Evolutionary conservation across 2,888 invertebrate species (phyloP).

Genomic region (Sthenelais limicola): DNA sequence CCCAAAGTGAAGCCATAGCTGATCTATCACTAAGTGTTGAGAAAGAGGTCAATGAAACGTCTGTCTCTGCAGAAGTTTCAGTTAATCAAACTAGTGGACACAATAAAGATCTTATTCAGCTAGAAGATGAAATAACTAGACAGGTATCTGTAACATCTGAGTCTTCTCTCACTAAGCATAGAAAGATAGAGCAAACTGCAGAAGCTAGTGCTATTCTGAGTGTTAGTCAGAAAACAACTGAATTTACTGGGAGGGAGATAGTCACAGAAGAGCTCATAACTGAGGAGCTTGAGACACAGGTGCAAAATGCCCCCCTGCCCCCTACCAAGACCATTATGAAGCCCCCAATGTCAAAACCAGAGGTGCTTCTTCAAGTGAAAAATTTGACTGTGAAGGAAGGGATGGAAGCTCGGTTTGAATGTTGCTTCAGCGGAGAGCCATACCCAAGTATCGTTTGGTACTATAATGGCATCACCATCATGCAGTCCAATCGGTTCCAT

Average conservation of each 20-base stretch:
- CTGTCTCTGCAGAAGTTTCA: neutral
- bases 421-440: conserved; percentile 65
- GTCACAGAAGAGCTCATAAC: neutral
- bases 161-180: too few relatives aligned
- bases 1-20: neutral
- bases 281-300: conserved; percentile 5
- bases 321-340: conserved; percentile 56
- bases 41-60: conserved; percentile 11
- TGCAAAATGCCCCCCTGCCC: conserved; percentile 51
- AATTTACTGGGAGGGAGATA: too few relatives aligned
- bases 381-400: conserved; percentile 52
- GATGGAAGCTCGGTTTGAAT: conserved; percentile 58
- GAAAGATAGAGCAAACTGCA: too few relatives aligned
- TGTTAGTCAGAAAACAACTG: too few relatives aligned
- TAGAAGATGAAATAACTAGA: too few relatives aligned
- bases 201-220: too few relatives aligned
- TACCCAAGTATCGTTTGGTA: conserved; percentile 81
- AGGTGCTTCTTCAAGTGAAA: conserved; percentile 45
- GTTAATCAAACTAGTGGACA: conserved; percentile 1
- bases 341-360: conserved; percentile 58
- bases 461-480: conserved; percentile 81
- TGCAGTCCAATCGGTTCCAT: conserved; percentile 62
- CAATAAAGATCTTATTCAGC: too few relatives aligned
- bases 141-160: too few relatives aligned
- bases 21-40: too few relatives aligned